These are phyloP conservation scores for silkworm (Bombyx mori) DNA, from an alignment of 1,140 invertebrate genomes.

Conservation along the genomic window ASM3026992v2 NC_085121.1:5003501-5004000, in stretches of 20 bases:
- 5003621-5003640: too few relatives aligned
- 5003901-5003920: conserved; percentile 7
- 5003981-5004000: too few relatives aligned
- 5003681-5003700: not conserved
- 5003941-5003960: conserved; percentile 37
- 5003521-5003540: too few relatives aligned
- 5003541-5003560: too few relatives aligned
- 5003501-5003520: too few relatives aligned
- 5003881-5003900: conserved; percentile 13
- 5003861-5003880: conserved; percentile 19
- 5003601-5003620: too few relatives aligned
- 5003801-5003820: conserved; percentile 57
- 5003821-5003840: conserved; percentile 55
- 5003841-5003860: conserved; percentile 49
- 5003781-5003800: conserved; percentile 55
- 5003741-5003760: conserved; percentile 52
- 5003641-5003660: too few relatives aligned
- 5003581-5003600: too few relatives aligned
- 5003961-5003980: conserved; percentile 5
- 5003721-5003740: conserved; percentile 47
- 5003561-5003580: too few relatives aligned
- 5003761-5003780: conserved; percentile 42
- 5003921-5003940: conserved; percentile 12
- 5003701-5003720: conserved; percentile 1
- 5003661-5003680: not conserved